phyloP scores from a whole-genome alignment of 2,797 vertebrate species.

The Molothrus ater region DNA sequence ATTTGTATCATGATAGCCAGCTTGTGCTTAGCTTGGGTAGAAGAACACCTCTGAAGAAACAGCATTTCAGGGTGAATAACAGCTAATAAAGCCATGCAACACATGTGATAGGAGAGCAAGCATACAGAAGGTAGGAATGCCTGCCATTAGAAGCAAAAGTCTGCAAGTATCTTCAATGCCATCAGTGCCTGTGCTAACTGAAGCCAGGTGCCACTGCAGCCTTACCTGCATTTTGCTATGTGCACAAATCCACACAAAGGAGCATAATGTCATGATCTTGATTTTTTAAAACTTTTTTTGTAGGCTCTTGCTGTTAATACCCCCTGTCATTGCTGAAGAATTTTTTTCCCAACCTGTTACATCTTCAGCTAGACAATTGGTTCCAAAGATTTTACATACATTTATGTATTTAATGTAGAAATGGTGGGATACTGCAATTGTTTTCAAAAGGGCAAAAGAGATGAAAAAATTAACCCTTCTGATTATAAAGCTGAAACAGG shows the following conservation, averaged over 20 bases:
- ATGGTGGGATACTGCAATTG: not conserved
- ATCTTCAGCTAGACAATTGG: not conserved
- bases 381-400: not conserved
- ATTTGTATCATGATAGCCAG: not conserved
- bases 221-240: not conserved
- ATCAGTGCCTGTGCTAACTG: not conserved
- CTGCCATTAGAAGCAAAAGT: not conserved
- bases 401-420: not conserved
- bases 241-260: not conserved
- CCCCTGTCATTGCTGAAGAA: not conserved
- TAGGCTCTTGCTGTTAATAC: not conserved
- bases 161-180: not conserved
- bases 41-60: not conserved
- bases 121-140: not conserved
- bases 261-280: accelerated
- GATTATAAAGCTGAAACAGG: not conserved
- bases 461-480: not conserved
- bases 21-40: not conserved
- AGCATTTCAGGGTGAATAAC: not conserved
- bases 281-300: not conserved
- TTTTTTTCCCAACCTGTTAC: not conserved
- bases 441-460: not conserved
- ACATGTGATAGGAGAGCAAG: not conserved
- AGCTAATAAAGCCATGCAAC: not conserved
- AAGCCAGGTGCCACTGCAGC: not conserved